phyloP scores from a whole-genome alignment of 1,140 invertebrate genomes.

The Hycleus phaleratus region DNA sequence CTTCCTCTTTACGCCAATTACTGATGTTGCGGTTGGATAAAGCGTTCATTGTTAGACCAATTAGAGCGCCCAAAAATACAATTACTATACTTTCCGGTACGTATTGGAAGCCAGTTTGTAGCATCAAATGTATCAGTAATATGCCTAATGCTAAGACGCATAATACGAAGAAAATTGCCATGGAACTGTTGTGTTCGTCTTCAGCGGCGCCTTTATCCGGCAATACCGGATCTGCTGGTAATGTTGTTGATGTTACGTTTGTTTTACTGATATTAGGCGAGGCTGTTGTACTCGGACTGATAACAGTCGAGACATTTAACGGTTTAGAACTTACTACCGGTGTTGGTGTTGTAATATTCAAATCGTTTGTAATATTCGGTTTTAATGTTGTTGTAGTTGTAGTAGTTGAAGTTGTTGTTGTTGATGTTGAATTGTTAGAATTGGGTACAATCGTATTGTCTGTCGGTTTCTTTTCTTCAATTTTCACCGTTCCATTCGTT shows the following conservation, averaged over 20 bases:
- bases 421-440: no score
- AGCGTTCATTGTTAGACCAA: constrained; percentile 85
- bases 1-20: constrained; percentile 94
- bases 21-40: constrained; percentile 84
- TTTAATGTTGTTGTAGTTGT: no score
- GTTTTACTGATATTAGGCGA: neutral
- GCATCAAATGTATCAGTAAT: constrained; percentile 86
- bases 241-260: neutral
- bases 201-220: constrained; percentile 84
- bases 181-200: constrained; percentile 91
- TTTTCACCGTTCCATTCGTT: no score
- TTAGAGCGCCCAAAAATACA: constrained; percentile 86
- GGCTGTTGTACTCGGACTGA: no score
- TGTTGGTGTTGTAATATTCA: no score
- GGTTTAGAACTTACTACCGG: no score
- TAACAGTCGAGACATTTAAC: no score
- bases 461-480: no score
- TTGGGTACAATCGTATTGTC: no score
- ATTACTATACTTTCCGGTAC: constrained; percentile 97
- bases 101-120: constrained; percentile 94
- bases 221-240: constrained; percentile 54
- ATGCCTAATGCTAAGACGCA: constrained; percentile 89
- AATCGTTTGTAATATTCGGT: no score
- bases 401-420: no score
- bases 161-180: constrained; percentile 94